A percentile compares a stretch with the other conserved stretches of the same genome.
Evolutionary conservation across 1,140 invertebrate genomes (phyloP).

Genomic region (Laupala kohalensis): DNA sequence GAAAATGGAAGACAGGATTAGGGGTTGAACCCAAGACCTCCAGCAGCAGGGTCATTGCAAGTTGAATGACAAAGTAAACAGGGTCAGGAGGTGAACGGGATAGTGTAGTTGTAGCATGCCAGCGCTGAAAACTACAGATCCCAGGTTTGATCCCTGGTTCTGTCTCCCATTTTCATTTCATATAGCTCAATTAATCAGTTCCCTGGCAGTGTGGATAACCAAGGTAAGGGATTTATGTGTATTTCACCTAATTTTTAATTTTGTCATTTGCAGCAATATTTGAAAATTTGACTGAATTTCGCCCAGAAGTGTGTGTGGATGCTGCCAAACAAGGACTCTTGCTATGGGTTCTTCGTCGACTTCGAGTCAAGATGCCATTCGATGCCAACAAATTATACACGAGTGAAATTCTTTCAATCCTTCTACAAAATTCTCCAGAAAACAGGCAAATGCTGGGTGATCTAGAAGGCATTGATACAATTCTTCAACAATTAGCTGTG

Average conservation of each 20-base stretch:
- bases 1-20: no score
- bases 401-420: slow-evolving; percentile 90
- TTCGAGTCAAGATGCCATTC: slow-evolving; percentile 77
- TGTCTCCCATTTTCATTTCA: no score
- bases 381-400: slow-evolving; percentile 93
- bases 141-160: no score
- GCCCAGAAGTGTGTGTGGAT: slow-evolving; percentile 67
- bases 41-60: no score
- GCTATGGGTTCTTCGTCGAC: slow-evolving; percentile 81
- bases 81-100: no score
- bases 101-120: no score
- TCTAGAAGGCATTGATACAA: slow-evolving; percentile 89
- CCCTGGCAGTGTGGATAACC: no score
- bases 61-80: no score
- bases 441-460: slow-evolving; percentile 76
- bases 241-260: neutral
- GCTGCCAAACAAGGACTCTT: slow-evolving; percentile 81
- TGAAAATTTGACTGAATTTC: slow-evolving; percentile 86
- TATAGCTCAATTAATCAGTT: no score
- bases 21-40: no score
- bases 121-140: no score
- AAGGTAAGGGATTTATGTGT: no score
- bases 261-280: slow-evolving; percentile 49
- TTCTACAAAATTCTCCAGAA: slow-evolving; percentile 79
- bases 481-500: slow-evolving; percentile 89